These are phyloP conservation scores for Leuciscus idus DNA, from an alignment of 2,113 vertebrate genomes.

Conservation along the genomic window DNA sequence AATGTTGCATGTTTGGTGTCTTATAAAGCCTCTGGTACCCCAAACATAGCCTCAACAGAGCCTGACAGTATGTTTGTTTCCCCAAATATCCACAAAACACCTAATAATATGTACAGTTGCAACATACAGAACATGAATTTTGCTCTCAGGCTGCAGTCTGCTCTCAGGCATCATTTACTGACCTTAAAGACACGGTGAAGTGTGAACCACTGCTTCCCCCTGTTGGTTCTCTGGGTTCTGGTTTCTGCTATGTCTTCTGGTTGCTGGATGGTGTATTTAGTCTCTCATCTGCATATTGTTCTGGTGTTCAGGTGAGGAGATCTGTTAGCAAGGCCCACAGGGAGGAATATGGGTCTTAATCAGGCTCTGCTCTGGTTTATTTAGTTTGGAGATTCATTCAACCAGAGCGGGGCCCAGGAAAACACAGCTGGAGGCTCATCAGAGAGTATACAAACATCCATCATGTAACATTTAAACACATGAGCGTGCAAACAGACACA, in stretches of 20 bases:
- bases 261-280: conserved; percentile 15
- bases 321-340: conserved; percentile 1
- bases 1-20: no score
- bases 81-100: neutral
- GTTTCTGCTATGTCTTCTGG: neutral
- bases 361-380: conserved; percentile 50
- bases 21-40: neutral
- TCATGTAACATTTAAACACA: conserved; percentile 39
- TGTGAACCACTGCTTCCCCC: conserved; percentile 76
- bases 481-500: neutral
- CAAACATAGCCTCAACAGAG: neutral
- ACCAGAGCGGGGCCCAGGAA: conserved; percentile 20
- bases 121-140: neutral
- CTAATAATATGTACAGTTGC: neutral
- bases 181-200: neutral
- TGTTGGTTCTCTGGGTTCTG: conserved; percentile 60
- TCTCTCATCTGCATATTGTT: neutral
- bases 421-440: conserved; percentile 52
- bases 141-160: neutral
- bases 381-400: conserved; percentile 50
- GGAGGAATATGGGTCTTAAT: conserved; percentile 45
- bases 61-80: neutral
- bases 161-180: neutral
- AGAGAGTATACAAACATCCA: conserved; percentile 27
- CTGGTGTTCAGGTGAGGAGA: neutral